Conservation (phyloP, 2,113 vertebrate species). For the Haemorhous mexicanus region DNA sequence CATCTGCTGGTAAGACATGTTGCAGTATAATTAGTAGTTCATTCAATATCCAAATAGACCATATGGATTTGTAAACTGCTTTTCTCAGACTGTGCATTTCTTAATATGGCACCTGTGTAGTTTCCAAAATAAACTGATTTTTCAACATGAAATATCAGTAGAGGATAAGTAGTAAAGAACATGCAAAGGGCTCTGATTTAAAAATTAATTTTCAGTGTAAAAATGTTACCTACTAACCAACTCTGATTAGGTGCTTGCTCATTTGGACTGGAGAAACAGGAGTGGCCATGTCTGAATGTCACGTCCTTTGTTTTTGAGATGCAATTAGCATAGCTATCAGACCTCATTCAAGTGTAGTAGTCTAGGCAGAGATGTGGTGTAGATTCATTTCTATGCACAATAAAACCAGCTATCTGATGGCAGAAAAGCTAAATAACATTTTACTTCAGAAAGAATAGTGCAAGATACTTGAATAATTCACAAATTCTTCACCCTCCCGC, state of each 20-base stretch:
- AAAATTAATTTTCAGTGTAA: neutral
- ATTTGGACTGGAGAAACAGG: neutral
- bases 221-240: neutral
- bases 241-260: neutral
- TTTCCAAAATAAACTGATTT: neutral
- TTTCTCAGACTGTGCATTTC: neutral
- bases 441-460: neutral
- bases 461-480: neutral
- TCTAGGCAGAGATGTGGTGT: neutral
- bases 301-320: fast-evolving
- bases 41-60: neutral
- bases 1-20: neutral
- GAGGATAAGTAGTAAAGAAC: neutral
- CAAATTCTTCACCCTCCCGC: neutral
- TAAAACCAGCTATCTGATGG: neutral
- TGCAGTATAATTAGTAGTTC: neutral
- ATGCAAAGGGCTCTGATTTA: neutral
- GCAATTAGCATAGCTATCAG: neutral
- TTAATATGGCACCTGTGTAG: neutral
- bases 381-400: neutral
- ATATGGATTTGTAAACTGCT: neutral
- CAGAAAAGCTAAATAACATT: neutral
- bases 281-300: neutral
- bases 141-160: neutral
- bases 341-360: neutral